phyloP scores from a whole-genome alignment of 2,113 vertebrate genomes.

The Callocephalon fimbriatum region DNA sequence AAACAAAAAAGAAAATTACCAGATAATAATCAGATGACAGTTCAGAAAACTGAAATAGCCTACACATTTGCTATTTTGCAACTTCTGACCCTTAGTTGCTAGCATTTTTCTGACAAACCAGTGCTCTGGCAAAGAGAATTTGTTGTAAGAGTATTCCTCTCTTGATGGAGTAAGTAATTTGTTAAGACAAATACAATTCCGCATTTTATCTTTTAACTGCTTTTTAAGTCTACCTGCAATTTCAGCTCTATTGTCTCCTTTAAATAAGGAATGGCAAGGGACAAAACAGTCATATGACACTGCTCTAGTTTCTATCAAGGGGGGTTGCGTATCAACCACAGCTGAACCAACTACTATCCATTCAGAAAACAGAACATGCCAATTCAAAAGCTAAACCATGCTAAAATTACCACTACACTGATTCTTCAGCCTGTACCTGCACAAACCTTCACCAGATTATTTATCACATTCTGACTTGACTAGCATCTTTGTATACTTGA shows the following conservation, averaged over 20 bases:
- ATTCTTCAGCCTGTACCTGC: neutral
- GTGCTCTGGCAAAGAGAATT: neutral
- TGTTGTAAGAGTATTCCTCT: neutral
- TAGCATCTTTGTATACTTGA: neutral
- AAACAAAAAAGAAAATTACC: neutral
- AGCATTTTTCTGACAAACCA: neutral
- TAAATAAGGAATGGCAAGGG: neutral
- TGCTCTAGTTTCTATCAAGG: neutral
- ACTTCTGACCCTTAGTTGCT: neutral
- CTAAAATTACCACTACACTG: neutral
- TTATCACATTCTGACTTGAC: neutral
- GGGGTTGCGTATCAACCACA: neutral
- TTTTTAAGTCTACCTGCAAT: neutral
- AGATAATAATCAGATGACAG: neutral
- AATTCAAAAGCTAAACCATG: neutral
- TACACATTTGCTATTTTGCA: neutral
- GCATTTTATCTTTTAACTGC: neutral
- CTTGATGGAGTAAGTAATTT: neutral
- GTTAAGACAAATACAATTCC: neutral
- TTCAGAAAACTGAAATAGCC: neutral
- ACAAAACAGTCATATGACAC: neutral
- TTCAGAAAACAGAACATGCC: neutral
- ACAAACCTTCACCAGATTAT: neutral
- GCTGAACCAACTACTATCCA: neutral
- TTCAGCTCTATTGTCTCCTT: neutral